phyloP scores from a whole-genome alignment of 2,888 invertebrate species.

The Drosophila diplacantha region DNA sequence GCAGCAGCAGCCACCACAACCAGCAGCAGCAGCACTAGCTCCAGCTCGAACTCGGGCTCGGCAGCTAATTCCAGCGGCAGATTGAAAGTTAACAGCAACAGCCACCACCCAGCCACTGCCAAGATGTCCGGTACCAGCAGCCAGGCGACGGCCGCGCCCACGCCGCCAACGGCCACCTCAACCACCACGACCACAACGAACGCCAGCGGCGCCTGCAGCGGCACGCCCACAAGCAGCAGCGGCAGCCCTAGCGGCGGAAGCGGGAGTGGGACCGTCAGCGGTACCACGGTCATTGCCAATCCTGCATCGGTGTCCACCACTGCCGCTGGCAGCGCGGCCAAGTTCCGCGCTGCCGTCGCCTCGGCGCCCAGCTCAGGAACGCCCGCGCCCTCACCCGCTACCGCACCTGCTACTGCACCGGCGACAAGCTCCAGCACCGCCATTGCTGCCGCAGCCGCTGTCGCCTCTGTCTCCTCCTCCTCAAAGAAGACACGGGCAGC shows the following conservation, averaged over 20 bases:
- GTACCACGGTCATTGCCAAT: conserved; percentile 43
- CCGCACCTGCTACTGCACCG: conserved; percentile 50
- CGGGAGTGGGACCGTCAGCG: conserved; percentile 38
- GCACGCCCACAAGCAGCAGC: conserved; percentile 19
- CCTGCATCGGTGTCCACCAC: conserved; percentile 40
- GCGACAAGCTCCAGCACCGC: conserved; percentile 43
- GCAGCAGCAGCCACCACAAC: conserved; percentile 19
- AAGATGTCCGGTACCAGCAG: conserved; percentile 56
- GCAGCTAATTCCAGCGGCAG: conserved; percentile 41
- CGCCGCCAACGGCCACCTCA: conserved; percentile 42
- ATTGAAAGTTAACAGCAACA: conserved; percentile 64
- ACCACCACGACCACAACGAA: conserved; percentile 48
- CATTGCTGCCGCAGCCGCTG: conserved; percentile 7
- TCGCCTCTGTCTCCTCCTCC: conserved; percentile 25
- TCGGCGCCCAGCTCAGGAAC: conserved; percentile 56
- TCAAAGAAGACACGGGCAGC: conserved; percentile 66
- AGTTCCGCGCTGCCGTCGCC: conserved; percentile 63
- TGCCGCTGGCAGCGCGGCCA: conserved; percentile 59
- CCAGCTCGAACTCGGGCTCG: conserved; percentile 29
- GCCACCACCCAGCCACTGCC: conserved; percentile 60
- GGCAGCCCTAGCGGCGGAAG: conserved; percentile 31
- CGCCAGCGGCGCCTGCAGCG: conserved; percentile 27
- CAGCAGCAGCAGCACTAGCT: conserved; percentile 39
- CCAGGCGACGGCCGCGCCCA: conserved; percentile 56
- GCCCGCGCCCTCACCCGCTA: conserved; percentile 24